Base-by-base conservation (phyloP, 2,113 vertebrate genomes). In the Canis aureus region DNA sequence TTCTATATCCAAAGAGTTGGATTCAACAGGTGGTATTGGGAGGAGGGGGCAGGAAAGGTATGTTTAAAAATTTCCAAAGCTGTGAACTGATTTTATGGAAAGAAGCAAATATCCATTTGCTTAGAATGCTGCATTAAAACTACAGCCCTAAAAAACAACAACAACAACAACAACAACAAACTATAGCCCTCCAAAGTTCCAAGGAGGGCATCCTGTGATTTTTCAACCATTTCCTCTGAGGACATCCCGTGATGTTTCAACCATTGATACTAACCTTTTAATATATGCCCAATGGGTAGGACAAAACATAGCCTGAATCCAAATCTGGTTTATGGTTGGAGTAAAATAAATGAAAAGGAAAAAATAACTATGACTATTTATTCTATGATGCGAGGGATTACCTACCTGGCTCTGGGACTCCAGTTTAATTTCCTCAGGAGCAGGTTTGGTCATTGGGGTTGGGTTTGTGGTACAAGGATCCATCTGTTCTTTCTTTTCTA, bases 401-500 rank as follows among this genome's bases (percentile, higher is more conserved):
- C 98, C 89, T 95, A 99, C 99, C 99, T 99, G 99, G 74, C 97
- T 97, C 73, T 98, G 99, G 0, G 98, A 84, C 97, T 98, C 99
- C 96, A 98, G 95, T 87, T 99, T 99, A 53, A 98, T 98, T 7
- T 99, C 99, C 78, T 99, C 99, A 0, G 97, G 29, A 1, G 97
- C 90, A 8, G 99, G n/a, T 86, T 99, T 99, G 93, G 97, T 86
- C 22, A 97, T 92, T 6, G 60, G 98, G 89, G 91, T 98, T 71
- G 97, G 99, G 96, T 98, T 98, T 4, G 99, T 98, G 74, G 98
- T 99, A 59, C 98, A 97, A 60, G 98, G 97, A 43, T 96, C 98
- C 98, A 74, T 99, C 98, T 98, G 92, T 89, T 98, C 98, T 43
- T 99, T 98, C 98, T 99, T 99, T 98, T 99, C 99, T 81, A 99